Evolutionary conservation across 2,797 vertebrate species (phyloP), one percentile per base, ranked within the genome.

Genomic region (Takifugu rubripes): DNA sequence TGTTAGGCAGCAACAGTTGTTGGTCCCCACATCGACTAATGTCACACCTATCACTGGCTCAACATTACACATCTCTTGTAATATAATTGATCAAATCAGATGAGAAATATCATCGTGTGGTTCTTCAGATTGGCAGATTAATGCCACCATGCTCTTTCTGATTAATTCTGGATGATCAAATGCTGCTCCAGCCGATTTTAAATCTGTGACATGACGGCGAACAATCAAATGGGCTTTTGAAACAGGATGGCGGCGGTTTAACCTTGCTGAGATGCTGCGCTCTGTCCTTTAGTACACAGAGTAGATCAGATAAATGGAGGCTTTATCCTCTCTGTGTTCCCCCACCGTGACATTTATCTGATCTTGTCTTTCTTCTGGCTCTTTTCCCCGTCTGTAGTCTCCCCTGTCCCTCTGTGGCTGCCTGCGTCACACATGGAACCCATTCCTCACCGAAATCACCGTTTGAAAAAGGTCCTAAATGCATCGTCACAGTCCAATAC

Each of bases 311-410:
- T 59, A 56, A 69, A 56, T 49, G 51, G 25, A 52, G 58, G 46
- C 54, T 65, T 53, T 48, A 72, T 56, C 61, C 47, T 3, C 3
- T 33, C 40, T 25, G 17, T 24, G n/a, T 26, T 25, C 11, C 11
- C 4, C 27, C 3, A 15, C 21, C 21, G 21, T 29, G 15, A 40
- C 36, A 40, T 57, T 68, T 29, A 53, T 70, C 69, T 65, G 54
- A 63, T 65, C 58, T 67, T 44, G 36, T 69, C 60, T 16, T 5
- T 68, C 61, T 79, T 72, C 60, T 50, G 25, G 26, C 48, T 21
- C 11, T 44, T 46, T 12, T 29, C 56, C 72, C 50, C 52, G 64
- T 65, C 66, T 66, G 26, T 47, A 63, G 15, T 33, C 15, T 53
- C 52, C 25, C 47, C 59, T 49, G 31, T 42, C 56, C 61, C 61